A percentile compares a stretch with the other conserved stretches of the same genome.
Conservation (phyloP, 2,888 invertebrate genomes). For the Plebejus argus region DNA sequence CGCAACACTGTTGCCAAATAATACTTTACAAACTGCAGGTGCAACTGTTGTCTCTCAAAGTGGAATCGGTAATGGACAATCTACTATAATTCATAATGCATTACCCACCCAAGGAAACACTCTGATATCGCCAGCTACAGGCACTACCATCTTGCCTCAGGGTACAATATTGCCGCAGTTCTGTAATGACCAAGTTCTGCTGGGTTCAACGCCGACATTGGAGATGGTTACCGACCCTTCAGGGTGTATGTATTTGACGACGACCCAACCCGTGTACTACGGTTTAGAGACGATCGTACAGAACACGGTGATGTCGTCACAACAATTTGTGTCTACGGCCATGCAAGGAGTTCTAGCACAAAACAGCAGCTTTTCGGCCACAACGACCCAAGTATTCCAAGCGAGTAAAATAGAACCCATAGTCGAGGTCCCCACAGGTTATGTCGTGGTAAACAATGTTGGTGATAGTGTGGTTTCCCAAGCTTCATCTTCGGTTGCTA, state of each 20-base stretch:
- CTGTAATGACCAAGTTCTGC: conserved; percentile 82
- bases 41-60: conserved; percentile 74
- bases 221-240: conserved; percentile 83
- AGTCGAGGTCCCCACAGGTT: conserved; percentile 87
- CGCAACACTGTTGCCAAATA: conserved; percentile 66
- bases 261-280: conserved; percentile 89
- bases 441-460: conserved; percentile 85
- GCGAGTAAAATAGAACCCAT: conserved; percentile 92
- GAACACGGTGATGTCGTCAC: conserved; percentile 94
- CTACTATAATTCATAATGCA: conserved; percentile 73
- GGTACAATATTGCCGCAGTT: conserved; percentile 78
- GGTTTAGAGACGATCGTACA: conserved; percentile 93
- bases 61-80: conserved; percentile 74
- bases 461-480: conserved; percentile 70
- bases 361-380: conserved; percentile 91
- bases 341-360: conserved; percentile 90
- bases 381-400: conserved; percentile 91
- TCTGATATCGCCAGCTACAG: conserved; percentile 75
- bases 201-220: conserved; percentile 82
- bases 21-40: conserved; percentile 64
- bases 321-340: conserved; percentile 90
- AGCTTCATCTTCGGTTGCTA: conserved; percentile 62
- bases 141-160: conserved; percentile 83
- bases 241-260: conserved; percentile 81
- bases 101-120: conserved; percentile 78